phyloP scores from a whole-genome alignment of 2,888 invertebrate species.

The Melieria crassipennis region DNA sequence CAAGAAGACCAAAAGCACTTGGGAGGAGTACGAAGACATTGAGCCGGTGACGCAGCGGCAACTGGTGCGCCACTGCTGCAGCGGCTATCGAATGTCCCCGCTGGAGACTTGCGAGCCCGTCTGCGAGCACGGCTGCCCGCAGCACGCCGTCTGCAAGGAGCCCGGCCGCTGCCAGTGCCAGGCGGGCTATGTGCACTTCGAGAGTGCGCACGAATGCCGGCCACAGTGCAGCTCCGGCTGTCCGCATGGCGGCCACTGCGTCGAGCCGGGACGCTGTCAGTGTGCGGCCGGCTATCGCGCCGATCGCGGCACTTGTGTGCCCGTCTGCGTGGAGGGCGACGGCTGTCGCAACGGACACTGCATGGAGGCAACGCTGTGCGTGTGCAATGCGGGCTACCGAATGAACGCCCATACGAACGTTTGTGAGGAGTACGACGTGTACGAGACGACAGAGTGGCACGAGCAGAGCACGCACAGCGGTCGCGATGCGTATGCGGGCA shows the following conservation, averaged over 20 bases:
- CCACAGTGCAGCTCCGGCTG: constrained; percentile 34
- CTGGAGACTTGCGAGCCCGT: constrained; percentile 52
- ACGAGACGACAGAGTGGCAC: neutral
- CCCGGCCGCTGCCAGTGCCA: constrained; percentile 54
- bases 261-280: constrained; percentile 26
- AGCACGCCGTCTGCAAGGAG: constrained; percentile 51
- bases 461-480: neutral
- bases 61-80: constrained; percentile 48
- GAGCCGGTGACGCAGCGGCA: constrained; percentile 45
- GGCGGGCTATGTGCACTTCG: constrained; percentile 51
- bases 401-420: constrained; percentile 37
- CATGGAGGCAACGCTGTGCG: constrained; percentile 45
- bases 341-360: constrained; percentile 51
- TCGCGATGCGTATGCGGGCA: no score
- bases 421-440: constrained; percentile 38
- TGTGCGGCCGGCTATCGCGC: constrained; percentile 28
- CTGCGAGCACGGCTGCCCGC: constrained; percentile 52
- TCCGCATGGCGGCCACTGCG: constrained; percentile 30
- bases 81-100: constrained; percentile 48
- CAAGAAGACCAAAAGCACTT: constrained; percentile 43
- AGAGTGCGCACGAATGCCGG: constrained; percentile 17
- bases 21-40: constrained; percentile 45
- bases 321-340: constrained; percentile 47
- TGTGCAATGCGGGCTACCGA: constrained; percentile 46
- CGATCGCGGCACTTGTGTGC: constrained; percentile 45